Percentiles rank a stretch among this genome's conserved stretches.
These are phyloP conservation scores for Gadopsis bispinosus DNA, from an alignment of 2,797 vertebrate genomes.

Conservation along the genomic window DNA sequence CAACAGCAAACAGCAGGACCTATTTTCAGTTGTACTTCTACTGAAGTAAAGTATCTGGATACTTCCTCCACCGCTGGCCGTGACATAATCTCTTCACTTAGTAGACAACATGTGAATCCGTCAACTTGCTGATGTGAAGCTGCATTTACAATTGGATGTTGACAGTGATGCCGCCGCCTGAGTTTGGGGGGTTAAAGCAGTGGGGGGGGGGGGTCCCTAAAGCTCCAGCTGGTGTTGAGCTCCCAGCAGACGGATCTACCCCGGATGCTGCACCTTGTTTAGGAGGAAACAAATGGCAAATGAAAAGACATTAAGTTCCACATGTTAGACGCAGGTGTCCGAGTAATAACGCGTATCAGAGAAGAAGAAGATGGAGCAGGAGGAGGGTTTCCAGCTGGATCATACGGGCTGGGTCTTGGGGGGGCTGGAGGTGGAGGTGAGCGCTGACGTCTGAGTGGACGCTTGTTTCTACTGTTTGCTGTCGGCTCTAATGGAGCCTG, in stretches of 20 bases:
- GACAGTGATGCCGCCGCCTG: not conserved
- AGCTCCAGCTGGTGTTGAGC: constrained; percentile 71
- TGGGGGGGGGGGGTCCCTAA: constrained; percentile 46
- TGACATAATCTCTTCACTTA: not conserved
- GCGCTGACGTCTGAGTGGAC: constrained; percentile 39
- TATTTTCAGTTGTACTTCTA: not conserved
- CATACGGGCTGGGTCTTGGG: constrained; percentile 30
- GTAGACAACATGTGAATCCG: not conserved
- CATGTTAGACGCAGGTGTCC: constrained; percentile 81
- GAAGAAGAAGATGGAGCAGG: constrained; percentile 35
- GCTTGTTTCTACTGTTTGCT: constrained; percentile 30
- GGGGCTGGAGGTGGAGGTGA: not conserved
- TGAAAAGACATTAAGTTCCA: constrained; percentile 82
- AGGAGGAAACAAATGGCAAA: constrained; percentile 79
- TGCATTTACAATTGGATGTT: not conserved
- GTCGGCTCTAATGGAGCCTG: constrained; percentile 52
- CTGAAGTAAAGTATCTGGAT: not conserved
- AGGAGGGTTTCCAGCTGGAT: constrained; percentile 48
- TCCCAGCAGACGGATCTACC: constrained; percentile 50
- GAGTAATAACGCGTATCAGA: constrained; percentile 76
- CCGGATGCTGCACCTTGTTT: constrained; percentile 76
- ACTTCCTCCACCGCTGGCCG: not conserved
- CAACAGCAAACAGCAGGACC: too few species aligned
- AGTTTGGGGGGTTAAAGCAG: not conserved
- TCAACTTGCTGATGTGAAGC: constrained; percentile 5